Evolutionary conservation across 2,888 invertebrate species (phyloP).

Genomic region (Leucoma salicis): DNA sequence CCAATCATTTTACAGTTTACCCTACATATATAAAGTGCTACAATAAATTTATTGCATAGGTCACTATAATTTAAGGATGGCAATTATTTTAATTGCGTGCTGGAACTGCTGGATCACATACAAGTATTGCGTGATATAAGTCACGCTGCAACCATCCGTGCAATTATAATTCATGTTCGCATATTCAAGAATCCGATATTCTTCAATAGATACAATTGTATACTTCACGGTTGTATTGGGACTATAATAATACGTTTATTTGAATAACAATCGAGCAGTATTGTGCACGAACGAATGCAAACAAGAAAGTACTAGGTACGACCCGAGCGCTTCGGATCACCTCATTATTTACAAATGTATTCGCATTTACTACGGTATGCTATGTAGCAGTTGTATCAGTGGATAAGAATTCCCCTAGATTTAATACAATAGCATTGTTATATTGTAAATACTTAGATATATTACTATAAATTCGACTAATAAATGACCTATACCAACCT

Average conservation of each 20-base stretch:
- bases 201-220: constrained; percentile 1
- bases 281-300: constrained; percentile 18
- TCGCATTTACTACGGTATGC: neutral
- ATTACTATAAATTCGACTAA: too few species aligned
- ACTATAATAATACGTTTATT: constrained; percentile 25
- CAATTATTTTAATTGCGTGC: too few species aligned
- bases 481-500: too few species aligned
- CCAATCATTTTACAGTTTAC: too few species aligned
- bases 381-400: neutral
- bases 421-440: too few species aligned
- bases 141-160: neutral
- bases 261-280: constrained; percentile 33
- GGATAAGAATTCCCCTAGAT: neutral
- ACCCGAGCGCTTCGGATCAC: neutral
- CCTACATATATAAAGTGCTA: too few species aligned
- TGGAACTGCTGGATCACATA: too few species aligned
- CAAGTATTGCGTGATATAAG: too few species aligned
- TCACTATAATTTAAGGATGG: too few species aligned
- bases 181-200: neutral
- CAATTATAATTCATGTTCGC: neutral
- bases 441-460: too few species aligned
- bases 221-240: constrained; percentile 13
- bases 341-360: constrained; percentile 7
- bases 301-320: constrained; percentile 20
- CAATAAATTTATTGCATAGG: too few species aligned